Base-by-base conservation (phyloP, 2,888 invertebrate species). In the Meteorus cinctellus region DNA sequence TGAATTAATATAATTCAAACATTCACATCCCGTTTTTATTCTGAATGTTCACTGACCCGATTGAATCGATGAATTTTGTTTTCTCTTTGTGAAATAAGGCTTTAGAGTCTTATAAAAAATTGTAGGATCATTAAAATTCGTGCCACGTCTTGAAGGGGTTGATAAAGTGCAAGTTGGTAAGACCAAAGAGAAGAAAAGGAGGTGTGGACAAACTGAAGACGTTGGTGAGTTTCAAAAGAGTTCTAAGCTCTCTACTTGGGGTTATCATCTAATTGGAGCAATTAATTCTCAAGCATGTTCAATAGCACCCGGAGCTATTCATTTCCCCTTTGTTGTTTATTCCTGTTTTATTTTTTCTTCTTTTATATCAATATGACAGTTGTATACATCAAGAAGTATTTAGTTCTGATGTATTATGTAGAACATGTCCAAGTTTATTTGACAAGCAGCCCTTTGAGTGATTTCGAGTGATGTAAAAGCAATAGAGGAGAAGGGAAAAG, bases 191-290 rank as follows among this genome's bases (percentile, higher is more conserved):
- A 14, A 41, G 27, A 34, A 55, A 8, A 55, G 19, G n/a, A 19
- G n/a, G 19, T 2, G 55, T 19, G 0, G 19, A 41, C 12, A 41
- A 65, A 55, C 19, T 24, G 10, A 41, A 41, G 36, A 45, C 31
- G 10, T 55, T 2, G 6, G 8, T 55, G 19, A 19, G n/a, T 41
- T 41, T 36, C n/a, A 24, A 41, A 63, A 31, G 63, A 34, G n/a
- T n/a, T 65, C 19, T 36, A 31, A 36, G 41, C 36, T 41, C 36
- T 41, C 41, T 36, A n/a, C 16, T 65, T 19, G 19, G n/a, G 41
- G n/a, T 41, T 59, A 16, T 34, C 27, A 51, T 24, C 48, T 36
- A 48, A 72, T 72, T 72, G 31, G 36, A 55, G 24, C 48, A 72
- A 72, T 55, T 51, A 72, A 65, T 65, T 72, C 24, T 55, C 19